A percentile compares a stretch with the other conserved stretches of the same genome.
phyloP scores from a whole-genome alignment of 2,797 vertebrate species.

The Esox masquinongy region DNA sequence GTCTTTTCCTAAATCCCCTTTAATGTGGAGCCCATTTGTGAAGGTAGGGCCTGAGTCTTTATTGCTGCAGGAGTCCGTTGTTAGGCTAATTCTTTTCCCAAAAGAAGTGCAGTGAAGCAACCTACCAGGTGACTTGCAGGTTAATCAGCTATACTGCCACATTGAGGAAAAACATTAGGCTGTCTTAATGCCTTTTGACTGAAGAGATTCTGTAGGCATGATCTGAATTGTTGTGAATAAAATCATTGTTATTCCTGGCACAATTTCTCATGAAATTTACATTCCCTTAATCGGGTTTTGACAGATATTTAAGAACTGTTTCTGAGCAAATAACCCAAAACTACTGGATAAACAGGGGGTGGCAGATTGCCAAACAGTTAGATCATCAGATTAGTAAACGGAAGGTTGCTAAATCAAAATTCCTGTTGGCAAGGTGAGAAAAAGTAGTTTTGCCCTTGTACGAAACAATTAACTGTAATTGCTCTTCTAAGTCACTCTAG shows the following conservation, averaged over 20 bases:
- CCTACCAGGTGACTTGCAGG: conserved; percentile 43
- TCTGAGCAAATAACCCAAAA: too few relatives aligned
- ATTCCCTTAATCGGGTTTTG: not conserved
- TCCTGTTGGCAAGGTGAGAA: too few relatives aligned
- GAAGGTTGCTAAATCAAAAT: too few relatives aligned
- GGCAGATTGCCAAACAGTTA: too few relatives aligned
- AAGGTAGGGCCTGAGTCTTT: conserved; percentile 14
- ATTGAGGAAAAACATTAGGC: conserved; percentile 40
- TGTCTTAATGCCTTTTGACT: conserved; percentile 27
- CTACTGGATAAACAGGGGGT: too few relatives aligned
- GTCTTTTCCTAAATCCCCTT: conserved; percentile 24
- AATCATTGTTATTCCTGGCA: not conserved
- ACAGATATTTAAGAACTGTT: not conserved
- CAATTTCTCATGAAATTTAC: not conserved
- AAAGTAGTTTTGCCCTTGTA: too few relatives aligned
- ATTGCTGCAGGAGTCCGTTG: conserved; percentile 12
- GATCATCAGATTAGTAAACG: too few relatives aligned
- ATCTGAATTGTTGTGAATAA: conserved; percentile 30
- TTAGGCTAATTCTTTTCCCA: conserved; percentile 19
- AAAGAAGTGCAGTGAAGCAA: conserved; percentile 22
- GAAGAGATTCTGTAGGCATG: conserved; percentile 7
- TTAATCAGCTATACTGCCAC: conserved; percentile 46
- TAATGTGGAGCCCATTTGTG: conserved; percentile 23
- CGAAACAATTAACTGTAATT: too few relatives aligned
- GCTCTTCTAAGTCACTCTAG: too few relatives aligned